Conservation (phyloP, 2,113 vertebrate genomes). For the Lethenteron reissneri region DNA sequence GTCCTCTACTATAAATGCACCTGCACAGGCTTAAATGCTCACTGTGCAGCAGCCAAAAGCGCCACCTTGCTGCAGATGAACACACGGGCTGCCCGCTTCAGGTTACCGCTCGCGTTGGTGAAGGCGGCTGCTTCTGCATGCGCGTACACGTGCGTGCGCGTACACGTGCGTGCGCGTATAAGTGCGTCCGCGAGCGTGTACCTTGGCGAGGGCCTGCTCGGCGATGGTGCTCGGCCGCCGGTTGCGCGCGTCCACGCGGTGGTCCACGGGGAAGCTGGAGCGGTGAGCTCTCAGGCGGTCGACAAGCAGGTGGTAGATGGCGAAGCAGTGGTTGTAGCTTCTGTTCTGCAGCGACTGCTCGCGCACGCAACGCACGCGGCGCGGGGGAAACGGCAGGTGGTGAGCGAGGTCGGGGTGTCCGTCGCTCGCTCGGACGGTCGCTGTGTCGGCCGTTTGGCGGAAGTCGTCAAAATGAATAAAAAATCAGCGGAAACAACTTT, state of each 20-base stretch:
- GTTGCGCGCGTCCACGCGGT: constrained; percentile 64
- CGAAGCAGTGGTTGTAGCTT: constrained; percentile 97
- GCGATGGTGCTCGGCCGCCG: constrained; percentile 73
- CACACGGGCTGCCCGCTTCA: too few relatives aligned
- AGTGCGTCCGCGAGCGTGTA: constrained; percentile 16
- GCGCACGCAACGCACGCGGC: too few relatives aligned
- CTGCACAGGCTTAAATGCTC: too few relatives aligned
- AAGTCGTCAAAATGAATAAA: constrained; percentile 2
- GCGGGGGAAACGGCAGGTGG: neutral
- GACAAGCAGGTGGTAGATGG: constrained; percentile 89
- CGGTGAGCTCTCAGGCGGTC: constrained; percentile 82
- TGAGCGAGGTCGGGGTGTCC: neutral
- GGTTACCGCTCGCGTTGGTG: too few relatives aligned
- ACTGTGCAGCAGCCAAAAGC: too few relatives aligned
- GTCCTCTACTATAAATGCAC: too few relatives aligned
- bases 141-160: too few relatives aligned
- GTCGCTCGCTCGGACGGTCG: neutral
- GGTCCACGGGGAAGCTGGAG: constrained; percentile 86
- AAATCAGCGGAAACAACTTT: neutral
- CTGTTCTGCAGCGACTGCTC: constrained; percentile 80
- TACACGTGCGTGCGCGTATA: too few relatives aligned
- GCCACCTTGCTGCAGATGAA: too few relatives aligned
- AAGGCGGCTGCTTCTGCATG: too few relatives aligned
- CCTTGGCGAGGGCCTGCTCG: constrained; percentile 80
- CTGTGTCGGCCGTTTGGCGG: neutral